phyloP scores from a whole-genome alignment of 2,113 vertebrate genomes.

The Caretta caretta region DNA sequence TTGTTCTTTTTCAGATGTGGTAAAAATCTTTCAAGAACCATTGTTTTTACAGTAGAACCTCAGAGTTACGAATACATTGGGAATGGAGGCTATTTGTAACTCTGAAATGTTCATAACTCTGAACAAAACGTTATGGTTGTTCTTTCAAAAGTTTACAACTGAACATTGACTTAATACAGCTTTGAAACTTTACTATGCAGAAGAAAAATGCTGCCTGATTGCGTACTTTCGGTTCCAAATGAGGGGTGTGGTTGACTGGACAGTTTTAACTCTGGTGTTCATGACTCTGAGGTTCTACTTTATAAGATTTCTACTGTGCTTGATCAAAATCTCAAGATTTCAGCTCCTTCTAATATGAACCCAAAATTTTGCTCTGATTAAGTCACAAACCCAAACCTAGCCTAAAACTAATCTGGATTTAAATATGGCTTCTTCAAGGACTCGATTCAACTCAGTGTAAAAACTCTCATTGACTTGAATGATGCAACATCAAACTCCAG shows the following conservation, averaged over 20 bases:
- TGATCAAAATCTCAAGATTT: not conserved
- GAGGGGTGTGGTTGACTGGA: too few relatives aligned
- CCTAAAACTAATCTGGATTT: not conserved
- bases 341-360: not conserved
- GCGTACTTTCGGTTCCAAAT: too few relatives aligned
- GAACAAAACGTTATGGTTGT: too few relatives aligned
- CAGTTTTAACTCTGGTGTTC: too few relatives aligned
- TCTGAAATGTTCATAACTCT: too few relatives aligned
- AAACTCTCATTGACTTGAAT: not conserved
- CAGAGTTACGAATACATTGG: too few relatives aligned
- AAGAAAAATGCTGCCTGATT: too few relatives aligned
- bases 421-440: not conserved
- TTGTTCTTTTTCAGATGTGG: not conserved
- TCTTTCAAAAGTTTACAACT: too few relatives aligned
- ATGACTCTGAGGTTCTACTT: too few relatives aligned
- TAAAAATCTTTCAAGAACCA: not conserved
- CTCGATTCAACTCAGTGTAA: not conserved
- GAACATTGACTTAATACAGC: too few relatives aligned
- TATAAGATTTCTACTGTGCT: not conserved
- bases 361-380: not conserved
- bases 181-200: too few relatives aligned
- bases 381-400: not conserved
- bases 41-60: not conserved
- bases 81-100: too few relatives aligned
- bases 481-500: not conserved